Evolutionary conservation across 2,888 invertebrate genomes (phyloP).

Genomic region (Diarsia dahlii): DNA sequence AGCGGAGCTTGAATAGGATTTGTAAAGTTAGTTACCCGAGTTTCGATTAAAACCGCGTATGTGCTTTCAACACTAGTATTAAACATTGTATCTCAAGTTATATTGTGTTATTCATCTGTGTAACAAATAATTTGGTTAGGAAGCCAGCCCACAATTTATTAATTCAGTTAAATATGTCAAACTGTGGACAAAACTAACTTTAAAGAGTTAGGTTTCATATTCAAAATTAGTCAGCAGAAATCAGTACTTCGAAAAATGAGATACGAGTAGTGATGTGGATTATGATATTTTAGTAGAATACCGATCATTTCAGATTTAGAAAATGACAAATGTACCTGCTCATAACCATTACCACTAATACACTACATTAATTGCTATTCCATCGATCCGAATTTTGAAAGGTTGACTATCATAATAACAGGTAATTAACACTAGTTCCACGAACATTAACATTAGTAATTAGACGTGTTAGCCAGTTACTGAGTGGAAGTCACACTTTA

Average conservation of each 20-base stretch:
- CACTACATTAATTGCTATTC: too few species aligned
- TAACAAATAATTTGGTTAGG: neutral
- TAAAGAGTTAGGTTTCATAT: neutral
- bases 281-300: too few species aligned
- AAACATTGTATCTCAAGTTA: neutral
- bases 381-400: too few species aligned
- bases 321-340: neutral
- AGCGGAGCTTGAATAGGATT: constrained; percentile 42
- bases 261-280: too few species aligned
- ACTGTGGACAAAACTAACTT: neutral
- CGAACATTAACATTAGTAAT: too few species aligned
- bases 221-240: neutral
- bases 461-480: too few species aligned
- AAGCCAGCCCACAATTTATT: neutral
- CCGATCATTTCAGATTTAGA: neutral
- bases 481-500: too few species aligned
- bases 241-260: neutral
- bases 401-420: too few species aligned
- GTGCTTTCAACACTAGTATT: neutral
- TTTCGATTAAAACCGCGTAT: constrained; percentile 5
- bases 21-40: constrained; percentile 25
- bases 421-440: neutral
- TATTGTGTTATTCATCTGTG: neutral
- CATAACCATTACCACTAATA: too few species aligned
- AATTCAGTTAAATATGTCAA: neutral